Conservation (phyloP, 2,888 invertebrate species). For the Agrochola macilenta region DNA sequence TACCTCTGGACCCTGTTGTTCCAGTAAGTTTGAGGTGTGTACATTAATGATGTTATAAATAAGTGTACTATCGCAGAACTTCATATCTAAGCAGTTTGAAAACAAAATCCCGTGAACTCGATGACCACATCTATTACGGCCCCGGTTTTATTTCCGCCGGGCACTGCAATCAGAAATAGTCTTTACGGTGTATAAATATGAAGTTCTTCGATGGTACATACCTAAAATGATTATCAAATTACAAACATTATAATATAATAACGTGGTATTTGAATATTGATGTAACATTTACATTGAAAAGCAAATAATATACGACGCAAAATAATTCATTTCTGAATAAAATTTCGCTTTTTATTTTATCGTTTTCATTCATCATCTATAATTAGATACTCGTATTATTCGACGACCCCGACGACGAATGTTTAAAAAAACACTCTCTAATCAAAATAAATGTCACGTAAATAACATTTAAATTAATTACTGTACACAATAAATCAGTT, state of each 20-base stretch:
- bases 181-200: too few relatives aligned
- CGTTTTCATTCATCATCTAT: not conserved
- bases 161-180: too few relatives aligned
- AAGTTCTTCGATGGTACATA: too few relatives aligned
- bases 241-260: not conserved
- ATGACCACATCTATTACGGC: too few relatives aligned
- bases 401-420: not conserved
- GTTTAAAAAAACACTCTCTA: not conserved
- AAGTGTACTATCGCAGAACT: too few relatives aligned
- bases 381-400: not conserved
- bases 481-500: conserved; percentile 22
- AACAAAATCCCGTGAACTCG: too few relatives aligned
- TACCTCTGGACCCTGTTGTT: not conserved
- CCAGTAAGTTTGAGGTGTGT: not conserved
- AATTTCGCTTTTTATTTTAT: not conserved
- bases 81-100: too few relatives aligned
- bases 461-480: conserved; percentile 41
- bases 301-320: not conserved
- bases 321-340: not conserved
- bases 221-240: not conserved
- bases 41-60: too few relatives aligned
- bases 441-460: conserved; percentile 11
- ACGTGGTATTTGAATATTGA: not conserved
- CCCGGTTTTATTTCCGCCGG: too few relatives aligned
- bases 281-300: not conserved